These are phyloP conservation scores for Tricholauxania praeusta DNA, from an alignment of 2,888 invertebrate genomes.

Conservation along the genomic window DNA sequence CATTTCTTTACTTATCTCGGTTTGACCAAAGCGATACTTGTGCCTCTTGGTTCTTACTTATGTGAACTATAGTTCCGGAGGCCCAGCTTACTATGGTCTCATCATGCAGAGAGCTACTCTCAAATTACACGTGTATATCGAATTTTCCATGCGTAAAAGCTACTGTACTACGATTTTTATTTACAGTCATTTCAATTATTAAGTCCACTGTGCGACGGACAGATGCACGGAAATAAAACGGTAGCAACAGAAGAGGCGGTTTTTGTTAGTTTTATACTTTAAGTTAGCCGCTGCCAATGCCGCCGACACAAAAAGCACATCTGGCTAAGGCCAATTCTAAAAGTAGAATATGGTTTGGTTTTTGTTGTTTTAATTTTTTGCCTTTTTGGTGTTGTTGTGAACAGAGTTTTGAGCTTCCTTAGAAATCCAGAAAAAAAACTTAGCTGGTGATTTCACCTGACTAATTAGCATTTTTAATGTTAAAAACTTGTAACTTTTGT, in stretches of 20 bases:
- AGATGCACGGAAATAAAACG: conserved; percentile 38
- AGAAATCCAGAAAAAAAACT: conserved; percentile 10
- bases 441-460: conserved; percentile 43
- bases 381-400: neutral
- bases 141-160: no score
- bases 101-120: no score
- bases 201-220: neutral
- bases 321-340: conserved; percentile 3
- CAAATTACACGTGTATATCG: no score
- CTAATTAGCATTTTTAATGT: conserved; percentile 61
- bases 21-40: no score
- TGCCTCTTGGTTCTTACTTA: no score
- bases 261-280: conserved; percentile 27
- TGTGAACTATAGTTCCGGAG: no score
- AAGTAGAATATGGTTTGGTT: conserved; percentile 12
- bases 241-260: conserved; percentile 24
- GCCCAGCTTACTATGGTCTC: no score
- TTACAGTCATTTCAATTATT: no score
- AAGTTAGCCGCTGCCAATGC: conserved; percentile 22
- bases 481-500: conserved; percentile 55
- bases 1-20: no score
- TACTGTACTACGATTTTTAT: no score
- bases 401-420: neutral
- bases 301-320: conserved; percentile 10
- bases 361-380: conserved; percentile 20